phyloP scores from a whole-genome alignment of 2,113 vertebrate genomes.

The Cephalopterus ornatus region DNA sequence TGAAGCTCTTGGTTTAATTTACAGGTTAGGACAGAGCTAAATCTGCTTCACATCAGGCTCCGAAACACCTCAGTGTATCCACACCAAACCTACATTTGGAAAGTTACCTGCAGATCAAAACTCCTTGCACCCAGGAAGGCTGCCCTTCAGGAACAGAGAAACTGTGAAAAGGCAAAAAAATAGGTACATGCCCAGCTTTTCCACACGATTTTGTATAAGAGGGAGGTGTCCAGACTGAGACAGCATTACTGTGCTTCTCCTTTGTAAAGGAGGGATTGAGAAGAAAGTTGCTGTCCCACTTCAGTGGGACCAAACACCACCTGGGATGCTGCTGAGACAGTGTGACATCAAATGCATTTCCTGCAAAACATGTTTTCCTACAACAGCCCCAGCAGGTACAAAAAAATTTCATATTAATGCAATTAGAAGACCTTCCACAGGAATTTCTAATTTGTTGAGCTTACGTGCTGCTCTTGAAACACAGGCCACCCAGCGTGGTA shows the following conservation, averaged over 20 bases:
- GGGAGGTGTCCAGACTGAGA: not conserved
- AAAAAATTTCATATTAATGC: not conserved
- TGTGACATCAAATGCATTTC: not conserved
- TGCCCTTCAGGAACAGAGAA: not conserved
- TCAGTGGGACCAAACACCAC: not conserved
- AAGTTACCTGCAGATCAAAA: not conserved
- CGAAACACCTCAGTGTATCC: not conserved
- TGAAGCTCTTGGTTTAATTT: not conserved
- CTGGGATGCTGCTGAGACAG: not conserved
- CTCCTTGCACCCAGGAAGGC: not conserved
- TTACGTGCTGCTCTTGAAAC: not conserved
- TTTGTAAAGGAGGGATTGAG: not conserved
- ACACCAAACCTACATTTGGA: not conserved
- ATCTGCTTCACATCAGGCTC: not conserved
- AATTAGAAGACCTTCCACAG: not conserved
- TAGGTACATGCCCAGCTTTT: not conserved
- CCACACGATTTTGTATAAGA: not conserved
- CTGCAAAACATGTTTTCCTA: not conserved
- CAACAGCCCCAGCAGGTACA: not conserved
- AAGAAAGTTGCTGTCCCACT: not conserved
- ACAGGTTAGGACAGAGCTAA: not conserved
- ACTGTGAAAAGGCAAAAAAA: not conserved
- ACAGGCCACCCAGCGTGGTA: too few relatives aligned
- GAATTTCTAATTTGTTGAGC: not conserved
- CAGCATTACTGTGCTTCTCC: not conserved